Percentiles rank a stretch among this genome's conserved stretches.
phyloP scores from a whole-genome alignment of 2,113 vertebrate genomes.

The Sula dactylatra region DNA sequence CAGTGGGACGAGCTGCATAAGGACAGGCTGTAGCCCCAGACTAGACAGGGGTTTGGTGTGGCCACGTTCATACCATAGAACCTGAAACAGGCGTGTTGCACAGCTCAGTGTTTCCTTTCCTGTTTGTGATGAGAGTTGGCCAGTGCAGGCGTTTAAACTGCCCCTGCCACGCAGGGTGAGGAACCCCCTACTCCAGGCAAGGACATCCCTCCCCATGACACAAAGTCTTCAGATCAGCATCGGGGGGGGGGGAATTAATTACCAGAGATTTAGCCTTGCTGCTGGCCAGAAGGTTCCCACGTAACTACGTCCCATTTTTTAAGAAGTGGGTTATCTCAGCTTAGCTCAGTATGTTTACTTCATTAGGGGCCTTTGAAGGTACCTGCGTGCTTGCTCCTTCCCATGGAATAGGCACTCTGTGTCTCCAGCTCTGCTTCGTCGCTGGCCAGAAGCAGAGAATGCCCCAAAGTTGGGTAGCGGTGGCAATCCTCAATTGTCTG shows the following conservation, averaged over 20 bases:
- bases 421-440: accelerated
- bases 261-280: not conserved
- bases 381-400: not conserved
- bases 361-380: not conserved
- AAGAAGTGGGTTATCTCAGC: not conserved
- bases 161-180: accelerated
- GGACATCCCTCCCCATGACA: not conserved
- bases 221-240: not conserved
- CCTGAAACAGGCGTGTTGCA: not conserved
- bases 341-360: not conserved
- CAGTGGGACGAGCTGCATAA: not conserved
- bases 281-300: not conserved
- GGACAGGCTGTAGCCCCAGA: not conserved
- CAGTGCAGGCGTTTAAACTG: not conserved
- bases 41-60: not conserved
- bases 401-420: not conserved
- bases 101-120: not conserved
- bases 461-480: not conserved
- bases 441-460: not conserved
- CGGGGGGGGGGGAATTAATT: not conserved
- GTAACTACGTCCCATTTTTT: not conserved
- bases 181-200: not conserved
- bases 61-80: not conserved
- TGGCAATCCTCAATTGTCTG: not conserved
- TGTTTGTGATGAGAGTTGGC: not conserved